Base-by-base conservation (phyloP, 2,113 vertebrate species). In the Vicugna pacos region DNA sequence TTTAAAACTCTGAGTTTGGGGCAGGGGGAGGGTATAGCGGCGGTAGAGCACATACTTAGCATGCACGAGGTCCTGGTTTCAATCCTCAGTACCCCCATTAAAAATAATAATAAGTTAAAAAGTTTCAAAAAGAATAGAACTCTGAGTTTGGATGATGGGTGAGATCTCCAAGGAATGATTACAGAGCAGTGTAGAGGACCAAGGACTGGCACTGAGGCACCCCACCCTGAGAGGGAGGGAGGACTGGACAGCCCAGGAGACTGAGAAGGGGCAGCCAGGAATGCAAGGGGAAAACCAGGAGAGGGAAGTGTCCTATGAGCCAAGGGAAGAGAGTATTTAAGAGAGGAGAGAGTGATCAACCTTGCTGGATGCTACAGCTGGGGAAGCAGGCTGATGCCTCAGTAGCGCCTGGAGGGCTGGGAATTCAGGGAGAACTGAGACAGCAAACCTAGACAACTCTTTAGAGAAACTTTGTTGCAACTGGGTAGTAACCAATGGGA, bases 201-300 rank as follows among this genome's bases (percentile, higher is more conserved):
- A 8, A 38, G 38, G n/a, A 50, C 58, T 7, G 16, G 67, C 32
- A 26, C 62, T 2, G 1, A n/a, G 8, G 60, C 0, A 0, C 42
- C 5, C 50, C 30, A 16, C 26, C 0, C 24, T 2, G 8, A 70
- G 38, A 38, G 38, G 28, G 26, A 30, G 54, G 69, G 24, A 32
- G 19, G 26, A 15, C 60, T 13, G 20, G 42, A 7, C 20, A 13
- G 52, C 72, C n/a, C 30, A 6, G 38, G 62, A 60, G 14, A 4
- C 35, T 17, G 38, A 32, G 75, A 48, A 26, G 28, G 50, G 35
- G 17, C 22, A 2, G 26, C 19, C 19, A 1, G 5, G 50, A 22
- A 52, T 8, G 16, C 50, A 8, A 14, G 48, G 38, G 64, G 19
- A 46, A 16, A 14, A 38, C 38, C 38, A 11, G 19, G 50, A 75